phyloP scores from a whole-genome alignment of 2,888 invertebrate species.

The Phaedon cochleariae region DNA sequence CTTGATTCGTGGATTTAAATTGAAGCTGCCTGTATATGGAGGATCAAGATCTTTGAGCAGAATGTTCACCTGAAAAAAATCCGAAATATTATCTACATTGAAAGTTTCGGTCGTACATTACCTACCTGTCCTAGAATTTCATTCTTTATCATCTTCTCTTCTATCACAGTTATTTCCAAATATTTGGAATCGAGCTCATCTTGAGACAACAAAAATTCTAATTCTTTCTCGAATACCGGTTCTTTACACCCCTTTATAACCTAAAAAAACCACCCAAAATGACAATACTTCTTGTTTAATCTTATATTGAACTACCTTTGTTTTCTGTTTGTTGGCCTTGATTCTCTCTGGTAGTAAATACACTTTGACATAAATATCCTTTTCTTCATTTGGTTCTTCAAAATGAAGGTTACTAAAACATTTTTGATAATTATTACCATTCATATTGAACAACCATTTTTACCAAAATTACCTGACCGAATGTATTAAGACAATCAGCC shows the following conservation, averaged over 20 bases:
- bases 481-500: slow-evolving; percentile 83
- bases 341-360: slow-evolving; percentile 84
- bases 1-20: slow-evolving; percentile 25
- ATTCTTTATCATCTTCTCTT: slow-evolving; percentile 82
- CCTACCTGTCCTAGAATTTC: slow-evolving; percentile 82
- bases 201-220: slow-evolving; percentile 85
- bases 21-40: slow-evolving; percentile 26
- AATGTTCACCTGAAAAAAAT: slow-evolving; percentile 68
- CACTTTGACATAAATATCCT: slow-evolving; percentile 90
- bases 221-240: slow-evolving; percentile 89
- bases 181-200: slow-evolving; percentile 79
- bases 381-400: slow-evolving; percentile 83
- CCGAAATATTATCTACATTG: background rate
- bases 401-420: slow-evolving; percentile 76
- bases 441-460: slow-evolving; percentile 38
- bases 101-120: background rate
- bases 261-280: too few species aligned
- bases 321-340: slow-evolving; percentile 87
- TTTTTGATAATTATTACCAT: slow-evolving; percentile 16
- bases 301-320: too few species aligned
- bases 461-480: slow-evolving; percentile 78
- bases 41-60: slow-evolving; percentile 74
- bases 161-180: slow-evolving; percentile 86
- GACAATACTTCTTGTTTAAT: slow-evolving; percentile 48
- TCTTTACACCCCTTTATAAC: slow-evolving; percentile 85